Conservation (phyloP, 2,888 invertebrate genomes). For the Orchestes rusci region DNA sequence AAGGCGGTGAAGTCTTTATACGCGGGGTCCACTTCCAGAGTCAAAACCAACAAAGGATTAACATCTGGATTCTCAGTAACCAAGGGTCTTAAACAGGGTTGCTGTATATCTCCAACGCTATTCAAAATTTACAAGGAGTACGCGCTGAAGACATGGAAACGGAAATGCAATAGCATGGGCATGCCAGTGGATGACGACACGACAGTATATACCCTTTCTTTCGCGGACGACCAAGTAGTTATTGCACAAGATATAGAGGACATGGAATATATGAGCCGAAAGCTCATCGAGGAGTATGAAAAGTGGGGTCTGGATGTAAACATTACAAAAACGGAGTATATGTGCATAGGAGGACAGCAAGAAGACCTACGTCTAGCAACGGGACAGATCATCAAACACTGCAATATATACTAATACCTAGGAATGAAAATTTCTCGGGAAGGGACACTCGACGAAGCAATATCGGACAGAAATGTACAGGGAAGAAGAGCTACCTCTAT, state of each 20-base stretch:
- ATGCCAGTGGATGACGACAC: not conserved
- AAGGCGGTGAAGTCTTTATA: not conserved
- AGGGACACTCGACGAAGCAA: too few species aligned
- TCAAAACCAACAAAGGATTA: too few species aligned
- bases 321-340: not conserved
- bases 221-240: not conserved
- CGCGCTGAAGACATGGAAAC: not conserved
- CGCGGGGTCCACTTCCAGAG: too few species aligned
- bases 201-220: not conserved
- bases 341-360: too few species aligned
- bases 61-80: too few species aligned
- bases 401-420: too few species aligned
- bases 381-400: too few species aligned
- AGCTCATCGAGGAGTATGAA: not conserved
- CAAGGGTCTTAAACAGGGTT: not conserved
- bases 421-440: too few species aligned
- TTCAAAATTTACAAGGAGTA: not conserved
- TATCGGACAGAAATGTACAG: too few species aligned
- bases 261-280: not conserved
- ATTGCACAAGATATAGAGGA: not conserved
- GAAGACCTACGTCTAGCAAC: too few species aligned
- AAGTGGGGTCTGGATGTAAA: not conserved
- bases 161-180: not conserved
- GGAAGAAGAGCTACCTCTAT: too few species aligned
- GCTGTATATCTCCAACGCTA: not conserved